Conservation (phyloP, 1,140 invertebrate species). For the Drosophila bifasciata region DNA sequence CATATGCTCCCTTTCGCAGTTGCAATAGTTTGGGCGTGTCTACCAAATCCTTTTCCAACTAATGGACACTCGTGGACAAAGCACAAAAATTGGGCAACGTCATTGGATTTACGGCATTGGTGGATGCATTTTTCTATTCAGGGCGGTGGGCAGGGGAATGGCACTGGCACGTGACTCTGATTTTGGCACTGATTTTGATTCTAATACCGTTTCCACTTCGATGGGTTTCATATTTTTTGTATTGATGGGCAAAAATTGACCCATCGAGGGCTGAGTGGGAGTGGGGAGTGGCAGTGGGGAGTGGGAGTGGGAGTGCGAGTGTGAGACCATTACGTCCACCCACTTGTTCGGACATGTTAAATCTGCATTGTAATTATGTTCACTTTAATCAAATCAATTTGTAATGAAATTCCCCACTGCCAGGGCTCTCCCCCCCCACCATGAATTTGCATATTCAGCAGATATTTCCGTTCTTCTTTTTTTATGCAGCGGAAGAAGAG, state of each 20-base stretch:
- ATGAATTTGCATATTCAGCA: slow-evolving; percentile 61
- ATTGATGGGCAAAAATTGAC: no score
- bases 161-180: slow-evolving; percentile 39
- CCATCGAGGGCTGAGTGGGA: not conserved
- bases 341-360: slow-evolving; percentile 27
- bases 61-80: slow-evolving; percentile 11
- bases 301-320: no score
- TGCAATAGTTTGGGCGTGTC: not conserved
- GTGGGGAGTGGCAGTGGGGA: no score
- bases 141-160: slow-evolving; percentile 42
- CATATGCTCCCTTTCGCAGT: no score
- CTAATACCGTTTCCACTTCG: slow-evolving; percentile 40
- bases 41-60: slow-evolving; percentile 22
- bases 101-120: slow-evolving; percentile 33
- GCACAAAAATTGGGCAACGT: slow-evolving; percentile 35
- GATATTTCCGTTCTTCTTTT: slow-evolving; percentile 32
- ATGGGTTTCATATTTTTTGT: slow-evolving; percentile 6
- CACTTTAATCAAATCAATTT: slow-evolving; percentile 71
- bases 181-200: not conserved
- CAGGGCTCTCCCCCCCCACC: slow-evolving; percentile 22
- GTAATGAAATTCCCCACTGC: slow-evolving; percentile 68
- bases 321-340: not conserved
- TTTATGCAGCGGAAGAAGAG: not conserved
- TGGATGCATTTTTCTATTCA: slow-evolving; percentile 7
- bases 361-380: slow-evolving; percentile 74